Percentiles rank a stretch among this genome's conserved stretches.
phyloP scores from a whole-genome alignment of 2,113 vertebrate genomes.

The Genyomyrus donnyi region DNA sequence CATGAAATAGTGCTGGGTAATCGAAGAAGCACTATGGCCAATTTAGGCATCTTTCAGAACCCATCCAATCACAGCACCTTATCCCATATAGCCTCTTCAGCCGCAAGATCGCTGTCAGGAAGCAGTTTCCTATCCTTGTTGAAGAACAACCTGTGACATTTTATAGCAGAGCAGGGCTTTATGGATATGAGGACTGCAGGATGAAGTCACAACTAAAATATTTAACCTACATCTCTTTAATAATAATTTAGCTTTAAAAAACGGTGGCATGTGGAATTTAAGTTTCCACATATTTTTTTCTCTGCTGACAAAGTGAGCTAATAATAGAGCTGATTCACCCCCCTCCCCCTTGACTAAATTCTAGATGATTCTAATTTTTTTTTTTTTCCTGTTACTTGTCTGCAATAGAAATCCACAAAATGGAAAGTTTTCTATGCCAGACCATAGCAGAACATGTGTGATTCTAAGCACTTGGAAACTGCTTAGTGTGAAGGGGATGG shows the following conservation, averaged over 20 bases:
- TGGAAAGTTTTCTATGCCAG: not conserved
- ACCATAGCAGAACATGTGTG: not conserved
- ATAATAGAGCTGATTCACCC: not conserved
- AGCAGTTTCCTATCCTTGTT: not conserved
- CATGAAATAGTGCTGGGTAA: not conserved
- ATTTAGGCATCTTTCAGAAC: not conserved
- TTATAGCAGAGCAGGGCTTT: not conserved
- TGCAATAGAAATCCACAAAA: not conserved
- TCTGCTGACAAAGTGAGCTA: not conserved
- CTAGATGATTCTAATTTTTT: not conserved
- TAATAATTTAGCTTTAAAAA: not conserved
- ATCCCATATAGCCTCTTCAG: not conserved
- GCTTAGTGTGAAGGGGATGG: not conserved
- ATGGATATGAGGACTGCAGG: not conserved
- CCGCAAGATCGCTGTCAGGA: not conserved
- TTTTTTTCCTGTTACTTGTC: not conserved
- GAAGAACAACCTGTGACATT: not conserved
- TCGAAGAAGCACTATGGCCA: not conserved
- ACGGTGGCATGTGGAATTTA: not conserved
- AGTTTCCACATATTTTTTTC: not conserved
- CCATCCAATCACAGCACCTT: not conserved
- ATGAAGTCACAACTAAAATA: not conserved
- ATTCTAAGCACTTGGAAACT: not conserved
- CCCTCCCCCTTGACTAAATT: not conserved
- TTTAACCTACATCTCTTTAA: not conserved